phyloP scores from a whole-genome alignment of 2,888 invertebrate species.

The Pachymerium ferrugineum region DNA sequence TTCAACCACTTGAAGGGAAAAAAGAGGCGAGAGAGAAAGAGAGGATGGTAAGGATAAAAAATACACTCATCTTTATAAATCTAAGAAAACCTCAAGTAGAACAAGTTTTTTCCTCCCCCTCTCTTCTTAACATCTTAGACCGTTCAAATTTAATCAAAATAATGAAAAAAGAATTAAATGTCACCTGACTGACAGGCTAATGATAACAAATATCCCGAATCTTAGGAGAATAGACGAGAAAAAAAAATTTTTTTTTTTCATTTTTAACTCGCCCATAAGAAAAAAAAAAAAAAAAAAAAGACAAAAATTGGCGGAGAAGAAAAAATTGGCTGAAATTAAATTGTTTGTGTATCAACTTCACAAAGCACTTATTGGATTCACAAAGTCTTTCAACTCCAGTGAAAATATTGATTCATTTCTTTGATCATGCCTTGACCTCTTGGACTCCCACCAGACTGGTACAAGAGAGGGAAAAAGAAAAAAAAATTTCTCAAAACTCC shows the following conservation, averaged over 20 bases:
- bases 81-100: neutral
- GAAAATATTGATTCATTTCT: conserved; percentile 7
- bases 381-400: neutral
- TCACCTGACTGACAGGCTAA: neutral
- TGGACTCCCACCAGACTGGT: neutral
- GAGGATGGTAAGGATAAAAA: too few relatives aligned
- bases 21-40: neutral
- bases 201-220: neutral
- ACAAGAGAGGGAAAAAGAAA: neutral
- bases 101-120: neutral
- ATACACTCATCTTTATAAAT: neutral
- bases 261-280: too few relatives aligned
- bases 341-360: neutral
- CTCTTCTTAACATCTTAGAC: neutral
- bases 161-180: neutral
- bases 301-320: too few relatives aligned
- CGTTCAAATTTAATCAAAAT: conserved; percentile 2
- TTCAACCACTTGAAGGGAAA: neutral
- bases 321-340: neutral
- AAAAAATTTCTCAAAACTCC: neutral
- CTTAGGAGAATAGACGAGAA: neutral
- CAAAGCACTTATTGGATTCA: neutral
- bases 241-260: too few relatives aligned
- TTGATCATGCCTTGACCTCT: conserved; percentile 10
- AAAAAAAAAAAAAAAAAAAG: too few relatives aligned